phyloP scores from a whole-genome alignment of 2,113 vertebrate genomes.

The Scopus umbretta region DNA sequence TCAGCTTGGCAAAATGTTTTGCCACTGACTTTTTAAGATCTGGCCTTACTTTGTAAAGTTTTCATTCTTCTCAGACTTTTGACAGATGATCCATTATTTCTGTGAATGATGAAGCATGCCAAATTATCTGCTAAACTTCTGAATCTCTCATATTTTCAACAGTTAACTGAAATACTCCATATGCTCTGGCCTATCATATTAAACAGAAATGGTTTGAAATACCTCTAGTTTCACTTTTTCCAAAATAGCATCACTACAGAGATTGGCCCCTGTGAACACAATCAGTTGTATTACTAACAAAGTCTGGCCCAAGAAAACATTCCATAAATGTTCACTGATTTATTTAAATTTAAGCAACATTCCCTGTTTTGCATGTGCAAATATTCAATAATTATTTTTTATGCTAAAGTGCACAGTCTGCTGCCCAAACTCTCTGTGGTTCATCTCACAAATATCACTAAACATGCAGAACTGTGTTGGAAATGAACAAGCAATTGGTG shows the following conservation, averaged over 20 bases:
- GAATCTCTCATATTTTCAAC: not conserved
- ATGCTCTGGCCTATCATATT: not conserved
- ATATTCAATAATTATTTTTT: not conserved
- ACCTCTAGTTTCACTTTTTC: not conserved
- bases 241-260: not conserved
- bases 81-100: not conserved
- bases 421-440: not conserved
- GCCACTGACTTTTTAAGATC: not conserved
- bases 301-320: not conserved
- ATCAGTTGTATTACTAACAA: not conserved
- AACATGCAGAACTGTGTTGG: not conserved
- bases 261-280: not conserved
- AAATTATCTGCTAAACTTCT: not conserved
- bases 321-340: not conserved
- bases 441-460: not conserved
- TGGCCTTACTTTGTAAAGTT: not conserved
- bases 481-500: not conserved
- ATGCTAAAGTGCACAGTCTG: not conserved
- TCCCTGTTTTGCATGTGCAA: not conserved
- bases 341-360: not conserved
- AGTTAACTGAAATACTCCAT: not conserved
- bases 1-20: slow-evolving; percentile 10
- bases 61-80: not conserved
- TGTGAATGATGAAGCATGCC: not conserved
- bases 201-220: not conserved